These are phyloP conservation scores for Lamellibrachia columna DNA, from an alignment of 2,888 invertebrate genomes.

Conservation along the genomic window DNA sequence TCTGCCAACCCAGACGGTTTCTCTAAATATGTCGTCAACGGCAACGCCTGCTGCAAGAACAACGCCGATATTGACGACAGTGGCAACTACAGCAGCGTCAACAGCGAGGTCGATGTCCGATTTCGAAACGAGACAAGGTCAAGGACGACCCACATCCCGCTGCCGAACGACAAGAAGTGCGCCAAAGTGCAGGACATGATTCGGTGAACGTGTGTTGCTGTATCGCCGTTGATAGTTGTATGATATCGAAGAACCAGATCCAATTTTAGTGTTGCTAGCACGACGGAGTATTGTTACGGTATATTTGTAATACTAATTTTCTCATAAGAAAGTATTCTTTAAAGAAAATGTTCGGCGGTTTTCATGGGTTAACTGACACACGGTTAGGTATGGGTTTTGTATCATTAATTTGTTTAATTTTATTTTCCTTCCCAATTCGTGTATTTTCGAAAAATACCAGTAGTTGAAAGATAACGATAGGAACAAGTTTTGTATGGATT, in stretches of 20 bases:
- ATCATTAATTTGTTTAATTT: no score
- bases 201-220: neutral
- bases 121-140: neutral
- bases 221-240: neutral
- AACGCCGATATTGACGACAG: neutral
- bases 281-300: neutral
- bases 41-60: neutral
- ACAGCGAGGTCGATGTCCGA: neutral
- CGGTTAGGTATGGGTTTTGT: no score
- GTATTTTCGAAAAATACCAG: no score
- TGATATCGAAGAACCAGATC: neutral
- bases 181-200: neutral
- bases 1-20: neutral
- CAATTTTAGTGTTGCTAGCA: neutral
- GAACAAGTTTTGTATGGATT: no score
- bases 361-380: no score
- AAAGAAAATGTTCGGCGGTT: neutral
- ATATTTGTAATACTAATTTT: neutral
- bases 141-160: neutral
- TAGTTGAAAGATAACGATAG: no score
- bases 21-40: neutral
- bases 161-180: neutral
- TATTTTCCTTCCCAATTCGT: no score
- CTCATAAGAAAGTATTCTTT: neutral
- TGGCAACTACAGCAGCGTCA: slow-evolving; percentile 10